Conservation (phyloP, 2,113 vertebrate species). For the Pteruthius melanotis region DNA sequence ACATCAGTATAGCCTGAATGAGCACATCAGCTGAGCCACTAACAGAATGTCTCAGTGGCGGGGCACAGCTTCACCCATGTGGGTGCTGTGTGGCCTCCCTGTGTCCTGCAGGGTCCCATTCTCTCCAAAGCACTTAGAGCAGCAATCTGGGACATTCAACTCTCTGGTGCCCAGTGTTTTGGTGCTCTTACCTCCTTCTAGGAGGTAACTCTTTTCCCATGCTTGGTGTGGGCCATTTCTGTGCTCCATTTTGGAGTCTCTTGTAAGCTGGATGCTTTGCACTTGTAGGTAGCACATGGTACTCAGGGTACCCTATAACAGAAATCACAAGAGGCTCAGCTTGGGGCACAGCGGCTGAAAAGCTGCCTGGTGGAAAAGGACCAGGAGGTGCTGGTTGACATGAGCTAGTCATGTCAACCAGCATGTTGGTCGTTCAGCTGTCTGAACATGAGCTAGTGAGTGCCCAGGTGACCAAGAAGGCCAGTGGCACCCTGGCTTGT, state of each 20-base stretch:
- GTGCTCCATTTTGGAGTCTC: background rate
- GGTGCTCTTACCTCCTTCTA: background rate
- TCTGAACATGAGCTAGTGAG: fast-evolving
- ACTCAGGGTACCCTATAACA: fast-evolving
- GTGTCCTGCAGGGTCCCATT: background rate
- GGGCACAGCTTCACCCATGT: background rate
- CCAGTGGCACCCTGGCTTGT: background rate
- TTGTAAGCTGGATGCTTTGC: background rate
- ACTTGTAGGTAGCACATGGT: background rate
- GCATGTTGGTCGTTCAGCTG: too few relatives aligned
- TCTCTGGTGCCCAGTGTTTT: background rate
- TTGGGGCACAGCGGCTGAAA: background rate
- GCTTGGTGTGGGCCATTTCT: background rate
- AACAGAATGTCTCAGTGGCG: background rate
- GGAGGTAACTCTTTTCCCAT: background rate
- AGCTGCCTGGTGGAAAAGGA: background rate
- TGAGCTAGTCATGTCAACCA: too few relatives aligned
- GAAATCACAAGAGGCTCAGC: background rate
- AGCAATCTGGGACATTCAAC: background rate
- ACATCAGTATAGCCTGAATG: background rate
- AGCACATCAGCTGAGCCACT: background rate
- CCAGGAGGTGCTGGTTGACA: background rate
- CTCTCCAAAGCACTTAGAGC: background rate
- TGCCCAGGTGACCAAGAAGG: background rate
- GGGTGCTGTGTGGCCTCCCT: background rate